A percentile compares a stretch with the other conserved stretches of the same genome.
phyloP scores from a whole-genome alignment of 2,797 vertebrate genomes.

The Tenualosa ilisha region DNA sequence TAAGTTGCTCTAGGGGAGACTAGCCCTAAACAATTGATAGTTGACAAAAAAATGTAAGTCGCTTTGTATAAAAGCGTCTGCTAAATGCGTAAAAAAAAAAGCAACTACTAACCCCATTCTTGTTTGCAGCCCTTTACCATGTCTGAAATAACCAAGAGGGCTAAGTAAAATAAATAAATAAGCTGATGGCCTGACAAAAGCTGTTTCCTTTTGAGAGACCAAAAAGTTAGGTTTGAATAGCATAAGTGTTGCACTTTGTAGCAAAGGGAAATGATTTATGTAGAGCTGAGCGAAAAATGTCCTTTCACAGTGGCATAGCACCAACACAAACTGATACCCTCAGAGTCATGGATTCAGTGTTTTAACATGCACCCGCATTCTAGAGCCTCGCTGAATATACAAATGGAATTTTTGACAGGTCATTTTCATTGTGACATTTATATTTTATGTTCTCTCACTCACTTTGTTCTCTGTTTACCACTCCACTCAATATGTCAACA shows the following conservation, averaged over 20 bases:
- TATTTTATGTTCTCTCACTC: not conserved
- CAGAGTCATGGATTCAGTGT: not conserved
- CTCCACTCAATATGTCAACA: not conserved
- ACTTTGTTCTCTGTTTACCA: not conserved
- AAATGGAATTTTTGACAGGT: constrained; percentile 2
- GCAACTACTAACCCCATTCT: too few species aligned
- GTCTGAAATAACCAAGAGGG: too few species aligned
- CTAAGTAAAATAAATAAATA: too few species aligned
- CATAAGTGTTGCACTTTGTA: not conserved
- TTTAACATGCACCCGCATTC: constrained; percentile 3
- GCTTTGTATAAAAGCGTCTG: too few species aligned
- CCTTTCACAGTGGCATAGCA: not conserved
- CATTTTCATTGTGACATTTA: constrained; percentile 20
- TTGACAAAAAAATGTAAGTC: too few species aligned
- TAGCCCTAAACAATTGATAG: too few species aligned
- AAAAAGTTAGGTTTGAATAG: not conserved
- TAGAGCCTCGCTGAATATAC: not conserved
- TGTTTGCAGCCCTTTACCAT: too few species aligned
- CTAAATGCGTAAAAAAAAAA: too few species aligned
- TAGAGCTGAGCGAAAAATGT: not conserved
- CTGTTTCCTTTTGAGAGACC: not conserved
- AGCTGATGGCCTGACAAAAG: not conserved
- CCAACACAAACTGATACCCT: not conserved
- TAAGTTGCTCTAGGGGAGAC: too few species aligned
- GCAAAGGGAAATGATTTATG: not conserved